Evolutionary conservation across 1,140 invertebrate species (phyloP).

Genomic region (Psix sp.): DNA sequence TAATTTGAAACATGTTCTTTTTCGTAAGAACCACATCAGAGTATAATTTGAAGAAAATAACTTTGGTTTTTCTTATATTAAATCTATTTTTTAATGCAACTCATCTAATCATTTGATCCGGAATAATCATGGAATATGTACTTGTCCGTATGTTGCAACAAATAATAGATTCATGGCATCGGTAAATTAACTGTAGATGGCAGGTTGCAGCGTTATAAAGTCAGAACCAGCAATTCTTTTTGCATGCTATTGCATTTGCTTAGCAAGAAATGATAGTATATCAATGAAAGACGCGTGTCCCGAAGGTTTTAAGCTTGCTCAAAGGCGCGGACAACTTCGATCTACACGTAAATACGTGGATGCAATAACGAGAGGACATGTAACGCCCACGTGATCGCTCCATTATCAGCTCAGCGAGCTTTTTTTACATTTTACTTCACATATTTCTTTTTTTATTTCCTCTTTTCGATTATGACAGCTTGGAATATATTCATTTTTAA

Average conservation of each 20-base stretch:
- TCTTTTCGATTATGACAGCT: no score
- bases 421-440: slow-evolving; percentile 28
- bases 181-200: no score
- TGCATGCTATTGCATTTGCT: slow-evolving; percentile 35
- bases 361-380: slow-evolving; percentile 68
- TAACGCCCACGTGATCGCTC: slow-evolving; percentile 69
- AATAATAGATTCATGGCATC: no score
- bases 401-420: slow-evolving; percentile 59
- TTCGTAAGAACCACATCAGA: no score
- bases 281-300: slow-evolving; percentile 47
- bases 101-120: no score
- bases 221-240: slow-evolving; percentile 37
- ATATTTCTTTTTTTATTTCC: slow-evolving; percentile 24
- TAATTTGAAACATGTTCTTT: no score
- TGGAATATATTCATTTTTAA: no score
- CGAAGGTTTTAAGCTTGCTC: slow-evolving; percentile 42
- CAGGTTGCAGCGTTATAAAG: slow-evolving; percentile 33
- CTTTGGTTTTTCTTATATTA: no score
- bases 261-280: slow-evolving; percentile 52
- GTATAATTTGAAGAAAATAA: no score
- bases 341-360: slow-evolving; percentile 66
- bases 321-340: slow-evolving; percentile 64
- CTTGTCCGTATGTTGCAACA: no score
- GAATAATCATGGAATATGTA: no score
- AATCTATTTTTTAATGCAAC: no score